Evolutionary conservation across 2,797 vertebrate genomes (phyloP).

Genomic region (Erithacus rubecula): DNA sequence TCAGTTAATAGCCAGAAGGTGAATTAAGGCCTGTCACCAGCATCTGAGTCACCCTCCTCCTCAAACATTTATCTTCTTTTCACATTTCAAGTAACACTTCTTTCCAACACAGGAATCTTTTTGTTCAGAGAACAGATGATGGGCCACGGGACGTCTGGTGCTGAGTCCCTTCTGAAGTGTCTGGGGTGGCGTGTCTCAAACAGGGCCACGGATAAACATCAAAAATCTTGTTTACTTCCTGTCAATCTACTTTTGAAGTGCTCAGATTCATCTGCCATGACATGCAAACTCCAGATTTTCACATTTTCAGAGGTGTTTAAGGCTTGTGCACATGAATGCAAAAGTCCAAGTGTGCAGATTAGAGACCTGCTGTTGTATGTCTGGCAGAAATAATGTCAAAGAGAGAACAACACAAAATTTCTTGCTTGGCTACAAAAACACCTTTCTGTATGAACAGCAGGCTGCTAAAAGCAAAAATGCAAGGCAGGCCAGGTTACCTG

Average conservation of each 20-base stretch:
- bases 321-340: not conserved
- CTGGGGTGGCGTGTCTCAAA: not conserved
- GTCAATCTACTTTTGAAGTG: not conserved
- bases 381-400: not conserved
- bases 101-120: not conserved
- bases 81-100: slow-evolving; percentile 15
- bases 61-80: slow-evolving; percentile 65
- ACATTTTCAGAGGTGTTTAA: not conserved
- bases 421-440: not conserved
- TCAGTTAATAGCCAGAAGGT: slow-evolving; percentile 65
- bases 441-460: not conserved
- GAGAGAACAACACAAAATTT: not conserved
- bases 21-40: slow-evolving; percentile 70
- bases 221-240: not conserved
- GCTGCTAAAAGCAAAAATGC: not conserved
- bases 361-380: not conserved
- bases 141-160: not conserved
- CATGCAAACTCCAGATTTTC: not conserved
- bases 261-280: not conserved
- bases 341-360: not conserved
- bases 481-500: not conserved
- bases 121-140: slow-evolving; percentile 7
- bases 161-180: not conserved
- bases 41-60: slow-evolving; percentile 70
- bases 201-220: not conserved